Percentiles rank a stretch among this genome's conserved stretches.
These are phyloP conservation scores for Acanthornis magna DNA, from an alignment of 2,797 vertebrate genomes.

Conservation along the genomic window DNA sequence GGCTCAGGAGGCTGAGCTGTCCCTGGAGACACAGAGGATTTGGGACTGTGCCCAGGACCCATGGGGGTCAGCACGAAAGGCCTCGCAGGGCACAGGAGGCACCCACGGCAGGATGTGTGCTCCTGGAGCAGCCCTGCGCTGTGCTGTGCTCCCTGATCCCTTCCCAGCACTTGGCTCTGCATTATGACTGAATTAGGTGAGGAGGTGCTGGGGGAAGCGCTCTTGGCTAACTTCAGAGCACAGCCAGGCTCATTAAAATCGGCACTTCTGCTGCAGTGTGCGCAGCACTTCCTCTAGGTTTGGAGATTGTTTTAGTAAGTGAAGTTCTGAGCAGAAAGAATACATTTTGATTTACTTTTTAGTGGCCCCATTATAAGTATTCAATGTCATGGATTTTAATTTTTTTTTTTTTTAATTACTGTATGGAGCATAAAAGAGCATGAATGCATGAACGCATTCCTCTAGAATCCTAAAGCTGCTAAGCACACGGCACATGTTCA, in stretches of 20 bases:
- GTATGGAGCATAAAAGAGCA: not conserved
- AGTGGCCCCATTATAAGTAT: not conserved
- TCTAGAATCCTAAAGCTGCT: not conserved
- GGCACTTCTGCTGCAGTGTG: not conserved
- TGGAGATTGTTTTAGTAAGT: not conserved
- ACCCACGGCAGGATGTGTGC: not conserved
- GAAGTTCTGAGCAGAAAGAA: not conserved
- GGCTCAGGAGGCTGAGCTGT: not conserved
- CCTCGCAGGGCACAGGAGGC: not conserved
- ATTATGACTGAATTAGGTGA: slow-evolving; percentile 9
- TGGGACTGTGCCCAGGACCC: not conserved
- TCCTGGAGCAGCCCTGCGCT: not conserved
- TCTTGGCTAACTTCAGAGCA: slow-evolving; percentile 2
- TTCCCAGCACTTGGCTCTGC: not conserved
- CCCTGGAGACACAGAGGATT: not conserved
- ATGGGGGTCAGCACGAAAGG: not conserved
- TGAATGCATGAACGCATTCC: not conserved
- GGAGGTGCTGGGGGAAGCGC: not conserved
- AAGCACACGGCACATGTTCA: not conserved
- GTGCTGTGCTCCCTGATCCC: not conserved
- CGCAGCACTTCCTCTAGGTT: slow-evolving; percentile 3
- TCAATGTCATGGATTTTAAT: not conserved
- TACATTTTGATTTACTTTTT: slow-evolving; percentile 9
- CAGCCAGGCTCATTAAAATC: slow-evolving; percentile 37
- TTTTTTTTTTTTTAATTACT: not conserved